These are phyloP conservation scores for Metridium senile DNA, from an alignment of 92 coral and sea anemone species.

Conservation along the genomic window DNA sequence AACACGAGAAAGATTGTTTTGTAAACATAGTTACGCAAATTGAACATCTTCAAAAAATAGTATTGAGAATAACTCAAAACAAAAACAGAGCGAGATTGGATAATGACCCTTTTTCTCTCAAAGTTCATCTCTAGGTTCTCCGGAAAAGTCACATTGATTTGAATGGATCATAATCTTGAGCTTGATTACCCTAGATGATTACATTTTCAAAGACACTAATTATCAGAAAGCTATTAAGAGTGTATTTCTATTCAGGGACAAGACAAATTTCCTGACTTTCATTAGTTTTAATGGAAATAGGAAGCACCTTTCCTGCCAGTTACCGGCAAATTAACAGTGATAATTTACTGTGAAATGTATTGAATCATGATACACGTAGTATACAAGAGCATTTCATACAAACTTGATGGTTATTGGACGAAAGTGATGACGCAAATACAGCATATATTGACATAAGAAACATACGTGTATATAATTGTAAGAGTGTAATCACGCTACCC, in stretches of 20 bases:
- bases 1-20: not conserved
- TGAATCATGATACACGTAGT: constrained; percentile 36
- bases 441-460: constrained; percentile 26
- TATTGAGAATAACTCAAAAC: not conserved
- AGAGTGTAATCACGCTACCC: constrained; percentile 12
- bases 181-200: constrained; percentile 25
- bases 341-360: constrained; percentile 42
- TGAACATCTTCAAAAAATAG: constrained; percentile 8
- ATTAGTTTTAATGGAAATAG: constrained; percentile 51
- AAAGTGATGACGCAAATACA: constrained; percentile 11
- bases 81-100: constrained; percentile 12
- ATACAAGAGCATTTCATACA: constrained; percentile 26
- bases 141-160: constrained; percentile 26
- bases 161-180: constrained; percentile 24
- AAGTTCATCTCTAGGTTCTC: constrained; percentile 13
- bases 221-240: constrained; percentile 47
- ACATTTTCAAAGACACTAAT: constrained; percentile 39
- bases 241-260: constrained; percentile 36
- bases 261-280: constrained; percentile 48
- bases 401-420: constrained; percentile 24
- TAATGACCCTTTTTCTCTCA: constrained; percentile 8
- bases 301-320: constrained; percentile 34
- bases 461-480: constrained; percentile 22
- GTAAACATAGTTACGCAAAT: constrained; percentile 18
- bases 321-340: constrained; percentile 31